Base-by-base conservation (phyloP, 2,797 vertebrate species). In the Limnodromus scolopaceus region DNA sequence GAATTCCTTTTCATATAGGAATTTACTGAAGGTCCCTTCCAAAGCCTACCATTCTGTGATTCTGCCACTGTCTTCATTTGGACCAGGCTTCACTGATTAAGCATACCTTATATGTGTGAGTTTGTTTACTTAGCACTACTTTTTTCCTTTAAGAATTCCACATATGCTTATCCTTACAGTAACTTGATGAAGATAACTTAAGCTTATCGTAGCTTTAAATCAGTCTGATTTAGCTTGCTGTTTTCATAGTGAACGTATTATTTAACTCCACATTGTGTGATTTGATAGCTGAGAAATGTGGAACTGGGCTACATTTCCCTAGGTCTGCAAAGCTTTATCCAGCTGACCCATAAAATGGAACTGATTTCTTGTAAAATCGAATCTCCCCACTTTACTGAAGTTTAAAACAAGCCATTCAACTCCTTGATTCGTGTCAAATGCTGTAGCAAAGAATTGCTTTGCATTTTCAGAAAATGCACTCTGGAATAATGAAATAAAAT, bases 41-140 rank as follows among this genome's bases (percentile, higher is more conserved):
- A 64, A 32, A 14, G 28, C 19, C 61, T 32, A 23, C 19, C 39
- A 11, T 64, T 64, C 39, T 43, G 39, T 41, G 28, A 30, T 63
- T 24, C 8, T 13, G 10, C 6, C 10, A 30, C 9, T 43, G 8
- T 79, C 46, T 49, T 28, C 0, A 0, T 68, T 66, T 77, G n/a
- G 27, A 60, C 6, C 20, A 64, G 11, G 23, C 24, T 64, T 60
- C 55, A 28, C 19, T 20, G 23, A n/a, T 64, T 28, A 32, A 77
- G 10, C 1, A 3, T 49, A 36, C 68, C 3, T 49, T 38, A 1
- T 0, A 7, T 9, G 3, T 34, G 38, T 63, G 23, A 68, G 18
- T 72, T 76, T 61, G 12, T 84, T 89, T 64, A 46, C 22, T 55
- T 87, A 51, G 10, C n/a, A 41, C 5, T 63, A 39, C 10, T 32